Base-by-base conservation (phyloP, 2,888 invertebrate genomes). In the Augiades crinisus region DNA sequence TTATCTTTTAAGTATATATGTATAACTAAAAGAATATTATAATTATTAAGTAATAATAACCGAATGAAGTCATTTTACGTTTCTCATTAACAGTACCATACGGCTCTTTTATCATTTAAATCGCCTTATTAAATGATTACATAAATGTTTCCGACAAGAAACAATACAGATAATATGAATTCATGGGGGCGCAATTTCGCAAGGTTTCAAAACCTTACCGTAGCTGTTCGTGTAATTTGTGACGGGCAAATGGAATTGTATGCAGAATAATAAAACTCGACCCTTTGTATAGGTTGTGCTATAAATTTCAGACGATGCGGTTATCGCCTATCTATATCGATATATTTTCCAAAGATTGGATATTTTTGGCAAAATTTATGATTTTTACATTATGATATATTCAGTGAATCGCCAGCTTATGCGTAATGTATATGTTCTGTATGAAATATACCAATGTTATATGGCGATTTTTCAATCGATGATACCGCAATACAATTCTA, bases 181-280 rank as follows among this genome's bases (percentile, higher is more conserved):
- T 72, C 62, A 60, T 65, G 64, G 64, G 67, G 75, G 70, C 72
- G 67, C 75, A 79, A 80, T 81, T 84, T 81, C 75, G 78, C 78
- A 72, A 75, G 75, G 78, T 81, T 80, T 75, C 81, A 74, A 82
- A 85, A 78, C 79, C 80, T 77, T 77, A 75, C 72, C 78, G 71
- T 77, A 74, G 72, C 78, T 74, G 72, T 77, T 76, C 68, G 77
- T 78, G 83, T 84, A 85, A 87, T 85, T 85, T 82, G 81, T 78
- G 77, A 84, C 83, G 81, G 79, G 80, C 81, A 84, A 85, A 86
- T 81, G 80, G 79, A 79, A 85, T 84, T 86, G 83, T 81, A 82
- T 86, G 82, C 78, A 80, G 82, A 85, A 85, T 85, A 84, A 86
- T 82, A 83, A 83, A 85, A 85, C 77, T 78, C 76, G 78, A 84